Base-by-base conservation (phyloP, 2,113 vertebrate genomes). In the Henicopernis longicauda region DNA sequence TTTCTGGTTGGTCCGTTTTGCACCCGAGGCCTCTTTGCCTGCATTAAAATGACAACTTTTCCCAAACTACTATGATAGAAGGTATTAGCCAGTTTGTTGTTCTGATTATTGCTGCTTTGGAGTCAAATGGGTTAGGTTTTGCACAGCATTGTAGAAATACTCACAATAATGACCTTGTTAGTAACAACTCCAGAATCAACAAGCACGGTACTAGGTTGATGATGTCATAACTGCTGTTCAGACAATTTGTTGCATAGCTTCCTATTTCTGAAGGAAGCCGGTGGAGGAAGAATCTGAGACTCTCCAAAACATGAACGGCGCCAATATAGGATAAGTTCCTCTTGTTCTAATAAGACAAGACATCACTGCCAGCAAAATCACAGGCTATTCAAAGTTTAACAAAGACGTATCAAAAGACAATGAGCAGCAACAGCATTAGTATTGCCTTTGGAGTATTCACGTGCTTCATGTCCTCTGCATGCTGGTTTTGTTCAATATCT, bases 401-500 rank as follows among this genome's bases (percentile, higher is more conserved):
- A 96, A 96, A 95, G 66, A 89, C 29, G 34, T 77, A 76, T 81
- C 63, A 93, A 97, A 93, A 92, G 63, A 71, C 69, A 82, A 74
- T 44, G 45, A 96, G 65, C 74, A 95, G 44, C 57, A 95, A 65
- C 26, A 84, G 55, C 31, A 42, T 63, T 52, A 52, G 12, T 29
- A 89, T 57, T 94, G 86, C 20, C 42, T 91, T 55, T 78, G 66
- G 67, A 91, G 88, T 89, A 79, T 54, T 94, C 52, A 66, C 10
- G 3, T 0, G 0, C n/a, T 69, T 92, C 67, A 15, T 57, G 40
- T 85, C 81, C 44, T 93, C 50, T 59, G 29, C 49, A 52, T 49
- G 25, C 52, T 45, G 55, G 20, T 94, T 86, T 92, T 59, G 34
- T 82, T 92, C 57, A 0, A 31, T 66, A 83, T 27, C 50, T 93